Evolutionary conservation across 2,888 invertebrate species (phyloP).

Genomic region (Apamea epomidion): DNA sequence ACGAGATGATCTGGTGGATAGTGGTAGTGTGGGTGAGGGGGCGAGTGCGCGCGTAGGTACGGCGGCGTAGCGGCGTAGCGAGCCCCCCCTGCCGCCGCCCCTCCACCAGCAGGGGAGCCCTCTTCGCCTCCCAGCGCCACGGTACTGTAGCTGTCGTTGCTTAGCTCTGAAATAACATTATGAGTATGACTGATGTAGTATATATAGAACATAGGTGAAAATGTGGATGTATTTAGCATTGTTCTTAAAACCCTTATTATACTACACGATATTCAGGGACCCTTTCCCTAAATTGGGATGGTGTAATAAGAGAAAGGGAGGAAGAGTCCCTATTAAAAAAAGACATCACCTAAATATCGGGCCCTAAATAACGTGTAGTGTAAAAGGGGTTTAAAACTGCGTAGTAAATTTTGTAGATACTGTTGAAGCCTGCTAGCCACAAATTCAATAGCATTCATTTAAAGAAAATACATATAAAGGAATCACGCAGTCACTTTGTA

Average conservation of each 20-base stretch:
- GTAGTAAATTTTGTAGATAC: background rate
- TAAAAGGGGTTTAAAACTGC: background rate
- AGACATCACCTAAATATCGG: too few relatives aligned
- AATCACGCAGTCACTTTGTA: background rate
- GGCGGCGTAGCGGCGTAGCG: constrained; percentile 92
- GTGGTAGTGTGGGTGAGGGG: constrained; percentile 94
- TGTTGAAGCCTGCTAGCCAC: background rate
- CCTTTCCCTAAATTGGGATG: too few relatives aligned
- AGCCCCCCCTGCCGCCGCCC: constrained; percentile 90
- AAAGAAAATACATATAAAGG: background rate
- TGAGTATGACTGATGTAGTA: background rate
- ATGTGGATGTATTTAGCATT: background rate
- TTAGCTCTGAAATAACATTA: constrained; percentile 91
- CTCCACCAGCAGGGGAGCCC: constrained; percentile 92
- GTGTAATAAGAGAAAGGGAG: too few relatives aligned
- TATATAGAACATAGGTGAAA: background rate
- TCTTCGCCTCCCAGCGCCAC: constrained; percentile 96
- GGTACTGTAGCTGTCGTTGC: constrained; percentile 97
- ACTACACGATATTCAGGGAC: too few relatives aligned
- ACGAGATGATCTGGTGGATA: constrained; percentile 96
- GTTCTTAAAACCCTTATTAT: too few relatives aligned
- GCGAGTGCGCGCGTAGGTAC: constrained; percentile 94
- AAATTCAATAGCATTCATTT: background rate
- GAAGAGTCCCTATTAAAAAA: too few relatives aligned
- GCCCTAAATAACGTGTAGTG: too few relatives aligned